Base-by-base conservation (phyloP, 2,797 vertebrate genomes). In the Odontamblyopus lacepedii region DNA sequence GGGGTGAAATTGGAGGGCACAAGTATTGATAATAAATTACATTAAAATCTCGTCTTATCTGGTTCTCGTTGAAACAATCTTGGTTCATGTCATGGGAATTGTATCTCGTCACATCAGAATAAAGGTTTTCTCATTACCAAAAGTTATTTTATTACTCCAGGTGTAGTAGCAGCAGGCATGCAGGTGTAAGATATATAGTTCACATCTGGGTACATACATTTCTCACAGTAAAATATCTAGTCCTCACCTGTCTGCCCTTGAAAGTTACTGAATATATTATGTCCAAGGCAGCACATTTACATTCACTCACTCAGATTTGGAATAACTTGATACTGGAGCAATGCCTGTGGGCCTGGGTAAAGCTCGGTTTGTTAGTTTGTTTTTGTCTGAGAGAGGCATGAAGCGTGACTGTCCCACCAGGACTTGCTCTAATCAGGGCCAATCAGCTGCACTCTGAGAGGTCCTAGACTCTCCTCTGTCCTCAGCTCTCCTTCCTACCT, bases 361-460 rank as follows among this genome's bases (percentile, higher is more conserved):
- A 63, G 72, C 80, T 73, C 44, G 69, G 27, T 30, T 27, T 69
- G 71, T 79, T 48, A 62, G 32, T 44, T 29, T 62, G 29, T 70
- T 60, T 74, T 82, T 29, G 61, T 69, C 29, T 56, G 51, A 50
- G 68, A 78, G 53, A 79, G 56, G 5, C 27, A 71, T 63, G 76
- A 56, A 78, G 62, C 44, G 57, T 60, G 67, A 60, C 56, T 38
- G 7, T 79, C 86, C 76, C 74, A 71, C 62, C 57, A 75, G 75
- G 74, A 85, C 78, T 75, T 79, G 75, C 76, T 82, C 74, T 78
- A 91, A 90, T 92, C 85, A 88, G 79, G 78, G 71, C 82, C 82
- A 89, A 89, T 89, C 86, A 91, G 80, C 77, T 26, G 4, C 69
- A 69, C 80, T 69, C 68, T 35, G 62, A 80, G 72, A 73, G 74